Conservation (phyloP, 1,140 invertebrate genomes). For the Drosophila repleta region DNA sequence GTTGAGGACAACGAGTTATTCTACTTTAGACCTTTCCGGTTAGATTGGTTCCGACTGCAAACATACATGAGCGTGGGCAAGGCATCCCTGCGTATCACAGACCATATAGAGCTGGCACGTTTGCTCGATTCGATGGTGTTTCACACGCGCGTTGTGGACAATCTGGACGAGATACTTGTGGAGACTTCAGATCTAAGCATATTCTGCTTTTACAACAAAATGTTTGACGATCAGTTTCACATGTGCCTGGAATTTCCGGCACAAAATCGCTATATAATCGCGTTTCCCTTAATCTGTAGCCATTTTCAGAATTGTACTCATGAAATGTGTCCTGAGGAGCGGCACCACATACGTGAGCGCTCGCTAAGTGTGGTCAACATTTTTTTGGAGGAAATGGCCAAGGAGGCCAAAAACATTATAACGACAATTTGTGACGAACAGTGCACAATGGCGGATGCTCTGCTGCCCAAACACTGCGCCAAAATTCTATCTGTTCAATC, state of each 20-base stretch:
- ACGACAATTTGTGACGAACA: constrained; percentile 99
- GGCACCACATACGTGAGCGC: constrained; percentile 97
- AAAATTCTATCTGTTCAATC: constrained; percentile 93
- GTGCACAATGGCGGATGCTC: constrained; percentile 95
- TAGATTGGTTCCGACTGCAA: constrained; percentile 99
- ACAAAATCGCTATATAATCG: constrained; percentile 98
- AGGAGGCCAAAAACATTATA: constrained; percentile 99
- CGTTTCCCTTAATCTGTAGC: constrained; percentile 98
- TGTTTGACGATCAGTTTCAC: constrained; percentile 99
- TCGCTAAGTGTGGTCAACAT: constrained; percentile 98
- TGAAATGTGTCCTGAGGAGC: constrained; percentile 99
- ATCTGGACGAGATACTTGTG: constrained; percentile 97
- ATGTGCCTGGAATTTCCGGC: constrained; percentile 99
- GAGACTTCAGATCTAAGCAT: constrained; percentile 99
- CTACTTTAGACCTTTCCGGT: constrained; percentile 96
- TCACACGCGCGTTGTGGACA: constrained; percentile 99
- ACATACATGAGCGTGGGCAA: constrained; percentile 95
- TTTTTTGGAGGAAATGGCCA: constrained; percentile 99
- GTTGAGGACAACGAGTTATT: constrained; percentile 98
- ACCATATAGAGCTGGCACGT: constrained; percentile 94
- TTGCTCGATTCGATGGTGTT: constrained; percentile 98
- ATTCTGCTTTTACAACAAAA: constrained; percentile 98
- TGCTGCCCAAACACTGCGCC: constrained; percentile 97
- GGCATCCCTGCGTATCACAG: constrained; percentile 92
- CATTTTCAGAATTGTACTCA: constrained; percentile 99